These are phyloP conservation scores for Gavialis gangeticus DNA, from an alignment of 2,113 vertebrate species.

Conservation along the genomic window DNA sequence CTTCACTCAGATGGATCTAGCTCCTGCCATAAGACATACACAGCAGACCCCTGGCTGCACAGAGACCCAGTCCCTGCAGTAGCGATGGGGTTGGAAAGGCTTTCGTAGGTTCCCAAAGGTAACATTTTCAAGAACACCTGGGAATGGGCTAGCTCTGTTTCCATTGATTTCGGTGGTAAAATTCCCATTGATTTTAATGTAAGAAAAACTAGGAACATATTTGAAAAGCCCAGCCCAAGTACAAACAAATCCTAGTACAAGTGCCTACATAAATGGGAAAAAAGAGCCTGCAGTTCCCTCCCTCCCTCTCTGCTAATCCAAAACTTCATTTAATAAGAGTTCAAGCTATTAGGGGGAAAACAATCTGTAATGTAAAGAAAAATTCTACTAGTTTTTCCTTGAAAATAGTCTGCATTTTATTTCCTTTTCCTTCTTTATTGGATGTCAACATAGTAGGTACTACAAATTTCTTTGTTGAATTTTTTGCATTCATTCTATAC, in stretches of 20 bases:
- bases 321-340: background rate
- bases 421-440: slow-evolving; percentile 36
- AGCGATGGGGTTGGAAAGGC: background rate
- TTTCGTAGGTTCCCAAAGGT: fast-evolving
- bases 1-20: background rate
- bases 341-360: background rate
- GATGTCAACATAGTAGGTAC: background rate
- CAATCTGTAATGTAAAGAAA: background rate
- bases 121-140: background rate
- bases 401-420: background rate
- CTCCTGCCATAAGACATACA: background rate
- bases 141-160: background rate
- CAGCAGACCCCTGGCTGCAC: fast-evolving
- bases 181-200: background rate
- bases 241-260: background rate
- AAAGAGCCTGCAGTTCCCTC: fast-evolving
- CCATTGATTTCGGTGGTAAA: fast-evolving
- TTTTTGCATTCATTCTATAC: slow-evolving; percentile 63
- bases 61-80: fast-evolving
- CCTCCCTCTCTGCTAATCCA: fast-evolving
- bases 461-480: slow-evolving; percentile 1
- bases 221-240: background rate
- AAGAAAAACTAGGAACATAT: background rate
- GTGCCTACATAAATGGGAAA: background rate
- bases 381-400: background rate